Evolutionary conservation across 2,113 vertebrate species (phyloP), one percentile per base, ranked within the genome.

Genomic region (Istiophorus platypterus): DNA sequence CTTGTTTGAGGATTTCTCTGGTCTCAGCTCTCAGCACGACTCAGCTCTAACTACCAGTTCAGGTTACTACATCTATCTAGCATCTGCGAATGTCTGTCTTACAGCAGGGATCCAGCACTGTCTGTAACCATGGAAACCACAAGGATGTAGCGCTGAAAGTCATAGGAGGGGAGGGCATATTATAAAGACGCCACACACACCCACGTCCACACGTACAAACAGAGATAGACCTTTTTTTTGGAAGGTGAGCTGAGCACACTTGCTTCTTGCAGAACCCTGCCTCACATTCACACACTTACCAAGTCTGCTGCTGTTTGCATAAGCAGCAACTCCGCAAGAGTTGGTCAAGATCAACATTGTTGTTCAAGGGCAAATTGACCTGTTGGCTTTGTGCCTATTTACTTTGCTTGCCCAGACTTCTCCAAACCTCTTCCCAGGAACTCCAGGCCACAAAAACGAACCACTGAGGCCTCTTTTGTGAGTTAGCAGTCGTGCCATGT

Each of bases 111-210:
- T 83, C 31, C 76, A 71, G 87, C 76, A 54, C 68, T 56, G 87
- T 87, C 88, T 88, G 91, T 91, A 87, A 81, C 92, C 87, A 92
- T 92, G 88, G 90, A 70, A 92, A 93, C 92, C 76, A 56, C 81
- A 77, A 73, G 78, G 85, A 85, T 84, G 69, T 62, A 82, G 57
- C 29, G 4, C 37, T 72, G 70, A 69, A 56, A 88, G 42, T 75
- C 27, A 81, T 14, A 66, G 82, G 58, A 89, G 80, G 31, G 18
- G 69, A 67, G 66, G 58, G 39, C 14, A 62, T 45, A 57, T 76
- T 37, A 47, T 24, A 42, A 42, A 57, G 34, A 72, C 65, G 49
- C 56, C 61, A 78, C 72, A 81, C 56, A 75, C 29, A 24, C 42
- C 54, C 47, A 22, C 59, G n/a, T 8, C 29, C 59, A 68, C 37